Percentiles rank a stretch among this genome's conserved stretches.
These are phyloP conservation scores for Sinocyclocheilus rhinocerous DNA, from an alignment of 2,113 vertebrate species.

Conservation along the genomic window DNA sequence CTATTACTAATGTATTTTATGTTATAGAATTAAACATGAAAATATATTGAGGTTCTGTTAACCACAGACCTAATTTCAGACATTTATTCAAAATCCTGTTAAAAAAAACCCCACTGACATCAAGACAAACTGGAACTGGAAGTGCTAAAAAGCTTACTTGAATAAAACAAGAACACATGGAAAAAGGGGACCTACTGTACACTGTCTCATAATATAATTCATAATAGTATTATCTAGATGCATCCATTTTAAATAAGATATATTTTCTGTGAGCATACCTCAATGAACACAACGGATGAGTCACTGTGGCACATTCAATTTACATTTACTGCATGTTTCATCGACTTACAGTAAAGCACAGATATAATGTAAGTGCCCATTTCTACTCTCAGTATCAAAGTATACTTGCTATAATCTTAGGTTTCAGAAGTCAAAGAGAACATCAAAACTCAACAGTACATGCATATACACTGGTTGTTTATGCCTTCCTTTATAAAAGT, in stretches of 20 bases:
- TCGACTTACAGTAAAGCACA: not conserved
- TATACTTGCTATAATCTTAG: not conserved
- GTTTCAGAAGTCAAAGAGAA: not conserved
- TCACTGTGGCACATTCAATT: not conserved
- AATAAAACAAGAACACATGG: not conserved
- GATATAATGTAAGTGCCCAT: not conserved
- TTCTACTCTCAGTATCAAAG: not conserved
- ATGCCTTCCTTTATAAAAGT: not conserved
- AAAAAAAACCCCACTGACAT: not conserved
- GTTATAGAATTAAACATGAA: not conserved
- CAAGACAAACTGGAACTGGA: not conserved
- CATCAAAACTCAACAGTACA: not conserved
- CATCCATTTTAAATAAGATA: not conserved
- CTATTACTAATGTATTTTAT: too few species aligned
- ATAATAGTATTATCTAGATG: not conserved
- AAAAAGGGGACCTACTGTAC: too few species aligned
- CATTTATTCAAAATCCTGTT: not conserved
- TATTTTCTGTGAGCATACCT: not conserved
- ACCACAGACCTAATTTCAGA: not conserved
- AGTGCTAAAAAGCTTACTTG: not conserved
- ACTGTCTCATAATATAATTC: not conserved
- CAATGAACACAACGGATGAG: not conserved
- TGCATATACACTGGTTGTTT: not conserved
- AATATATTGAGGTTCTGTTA: not conserved
- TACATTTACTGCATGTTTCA: not conserved